Conservation (phyloP, 2,113 vertebrate genomes). For the Sinocyclocheilus anophthalmus region DNA sequence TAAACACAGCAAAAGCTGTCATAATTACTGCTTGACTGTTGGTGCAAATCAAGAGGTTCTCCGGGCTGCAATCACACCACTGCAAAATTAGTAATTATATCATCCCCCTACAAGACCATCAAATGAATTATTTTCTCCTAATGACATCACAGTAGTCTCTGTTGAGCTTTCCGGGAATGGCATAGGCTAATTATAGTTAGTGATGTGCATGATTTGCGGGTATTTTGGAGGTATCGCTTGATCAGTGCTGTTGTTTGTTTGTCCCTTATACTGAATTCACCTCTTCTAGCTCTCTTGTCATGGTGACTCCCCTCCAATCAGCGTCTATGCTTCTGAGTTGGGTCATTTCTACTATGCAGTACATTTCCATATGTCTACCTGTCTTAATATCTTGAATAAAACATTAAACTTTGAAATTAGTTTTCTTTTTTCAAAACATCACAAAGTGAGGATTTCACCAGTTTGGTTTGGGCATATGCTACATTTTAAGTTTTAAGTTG, state of each 20-base stretch:
- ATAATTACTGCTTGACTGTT: slow-evolving; percentile 56
- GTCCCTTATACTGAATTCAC: not conserved
- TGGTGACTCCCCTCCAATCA: not conserved
- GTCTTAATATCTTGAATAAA: not conserved
- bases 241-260: slow-evolving; percentile 33
- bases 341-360: not conserved
- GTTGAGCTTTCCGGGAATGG: slow-evolving; percentile 41
- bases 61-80: slow-evolving; percentile 52
- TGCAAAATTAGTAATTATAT: slow-evolving; percentile 55
- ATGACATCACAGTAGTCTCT: slow-evolving; percentile 52
- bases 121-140: slow-evolving; percentile 48
- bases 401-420: not conserved
- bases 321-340: not conserved
- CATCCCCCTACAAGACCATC: slow-evolving; percentile 43
- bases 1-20: slow-evolving; percentile 16
- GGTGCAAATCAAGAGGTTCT: slow-evolving; percentile 54
- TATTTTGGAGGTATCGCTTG: slow-evolving; percentile 1
- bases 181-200: slow-evolving; percentile 31
- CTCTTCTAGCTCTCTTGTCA: not conserved
- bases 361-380: not conserved
- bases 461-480: not conserved
- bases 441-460: not conserved
- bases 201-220: slow-evolving; percentile 22
- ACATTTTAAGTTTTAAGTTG: not conserved
- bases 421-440: not conserved